These are phyloP conservation scores for Lucilia sericata DNA, from an alignment of 1,140 invertebrate genomes.

Conservation along the genomic window DNA sequence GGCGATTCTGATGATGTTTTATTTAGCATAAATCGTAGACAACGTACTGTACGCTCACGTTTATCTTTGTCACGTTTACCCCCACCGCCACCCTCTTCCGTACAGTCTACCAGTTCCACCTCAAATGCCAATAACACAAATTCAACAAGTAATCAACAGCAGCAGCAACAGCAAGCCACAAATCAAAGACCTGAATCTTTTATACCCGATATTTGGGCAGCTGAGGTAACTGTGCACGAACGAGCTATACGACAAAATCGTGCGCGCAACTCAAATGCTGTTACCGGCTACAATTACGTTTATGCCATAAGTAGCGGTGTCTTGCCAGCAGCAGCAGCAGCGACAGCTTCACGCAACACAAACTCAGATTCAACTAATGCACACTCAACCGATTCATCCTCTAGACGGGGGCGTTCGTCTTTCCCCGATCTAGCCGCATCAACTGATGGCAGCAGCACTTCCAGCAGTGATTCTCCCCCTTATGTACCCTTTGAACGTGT, in stretches of 20 bases:
- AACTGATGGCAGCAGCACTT: conserved; percentile 41
- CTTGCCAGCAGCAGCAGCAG: conserved; percentile 53
- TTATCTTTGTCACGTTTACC: conserved; percentile 33
- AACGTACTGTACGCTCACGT: conserved; percentile 8
- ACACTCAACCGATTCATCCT: not conserved
- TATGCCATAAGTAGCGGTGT: conserved; percentile 67
- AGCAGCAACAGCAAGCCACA: conserved; percentile 1
- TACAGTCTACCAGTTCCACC: not conserved
- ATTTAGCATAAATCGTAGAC: conserved; percentile 46
- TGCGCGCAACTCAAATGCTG: conserved; percentile 54
- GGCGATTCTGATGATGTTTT: conserved; percentile 43
- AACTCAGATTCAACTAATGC: conserved; percentile 2
- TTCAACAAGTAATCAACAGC: not conserved
- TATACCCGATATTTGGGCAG: conserved; percentile 66
- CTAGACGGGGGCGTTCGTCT: not conserved
- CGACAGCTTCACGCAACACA: not conserved
- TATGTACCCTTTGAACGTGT: conserved; percentile 49
- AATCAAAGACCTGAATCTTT: conserved; percentile 50
- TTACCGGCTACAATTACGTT: conserved; percentile 63
- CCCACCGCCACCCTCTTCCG: conserved; percentile 9
- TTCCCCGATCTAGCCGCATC: conserved; percentile 25
- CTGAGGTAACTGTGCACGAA: conserved; percentile 65
- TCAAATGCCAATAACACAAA: conserved; percentile 14
- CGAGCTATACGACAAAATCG: conserved; percentile 58
- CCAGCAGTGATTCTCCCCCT: conserved; percentile 49